phyloP scores from a whole-genome alignment of 2,888 invertebrate genomes.

The Hydriomena furcata region DNA sequence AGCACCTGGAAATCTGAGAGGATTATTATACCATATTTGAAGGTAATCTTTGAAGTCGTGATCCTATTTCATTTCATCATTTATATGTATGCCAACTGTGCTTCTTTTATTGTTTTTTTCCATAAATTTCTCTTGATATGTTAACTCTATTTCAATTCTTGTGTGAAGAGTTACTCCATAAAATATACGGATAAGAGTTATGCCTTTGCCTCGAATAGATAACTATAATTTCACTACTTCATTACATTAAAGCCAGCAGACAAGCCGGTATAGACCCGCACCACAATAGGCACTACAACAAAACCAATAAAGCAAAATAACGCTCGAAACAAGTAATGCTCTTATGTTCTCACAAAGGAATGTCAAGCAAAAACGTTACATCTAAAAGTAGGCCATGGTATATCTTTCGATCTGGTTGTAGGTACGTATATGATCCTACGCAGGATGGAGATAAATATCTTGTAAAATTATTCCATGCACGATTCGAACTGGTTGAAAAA shows the following conservation, averaged over 20 bases:
- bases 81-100: no score
- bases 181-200: no score
- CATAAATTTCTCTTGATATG: no score
- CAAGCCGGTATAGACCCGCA: neutral
- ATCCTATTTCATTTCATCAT: no score
- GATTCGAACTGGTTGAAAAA: constrained; percentile 27
- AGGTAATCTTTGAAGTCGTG: no score
- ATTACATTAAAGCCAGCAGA: neutral
- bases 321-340: constrained; percentile 14
- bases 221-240: no score
- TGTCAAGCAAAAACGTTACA: constrained; percentile 29
- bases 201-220: no score
- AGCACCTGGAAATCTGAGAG: no score
- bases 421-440: constrained; percentile 32
- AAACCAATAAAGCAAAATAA: constrained; percentile 33
- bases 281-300: constrained; percentile 25
- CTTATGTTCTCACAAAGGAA: constrained; percentile 20
- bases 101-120: no score
- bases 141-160: no score
- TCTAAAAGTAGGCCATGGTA: constrained; percentile 38
- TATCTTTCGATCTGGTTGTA: constrained; percentile 32
- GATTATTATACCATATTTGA: no score
- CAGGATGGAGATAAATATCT: constrained; percentile 58
- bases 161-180: no score
- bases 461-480: constrained; percentile 52